Base-by-base conservation (phyloP, 1,140 invertebrate genomes). In the Bombus ignitus region DNA sequence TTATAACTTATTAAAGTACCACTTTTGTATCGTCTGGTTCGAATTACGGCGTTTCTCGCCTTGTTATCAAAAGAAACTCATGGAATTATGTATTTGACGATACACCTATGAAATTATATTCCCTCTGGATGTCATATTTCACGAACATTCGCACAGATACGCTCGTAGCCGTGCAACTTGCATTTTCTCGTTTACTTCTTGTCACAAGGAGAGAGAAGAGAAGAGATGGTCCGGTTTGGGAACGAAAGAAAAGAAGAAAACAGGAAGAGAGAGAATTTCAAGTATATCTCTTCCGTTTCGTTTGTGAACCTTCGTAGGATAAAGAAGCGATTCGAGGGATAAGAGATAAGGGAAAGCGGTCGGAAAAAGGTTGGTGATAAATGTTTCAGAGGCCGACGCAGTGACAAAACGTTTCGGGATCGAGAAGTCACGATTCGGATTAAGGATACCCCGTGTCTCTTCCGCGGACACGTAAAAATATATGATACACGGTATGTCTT, bases 331-430 rank as follows among this genome's bases (percentile, higher is more conserved):
- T 25, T 65, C 25, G 25, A 65, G 44, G 42, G 32, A 15, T 12
- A 76, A 73, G 75, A 65, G 66, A 73, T 28, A 37, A 12, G 62
- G 42, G 35, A 72, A 76, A 15, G 37, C 57, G 47, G 89, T 88
- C 77, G 84, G 72, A 90, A 90, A 88, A 90, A 90, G 86, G 85
- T 83, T 83, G 85, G 89, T 93, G 92, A 93, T 93, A 92, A 93
- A 93, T 92, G 91, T 92, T 92, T 92, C 87, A 91, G 89, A 87
- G 88, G 87, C 86, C 89, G 87, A 86, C 86, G 88, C 85, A 92
- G 92, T 92, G 92, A 92, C 89, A 91, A 92, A 93, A 92, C 89
- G 90, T 89, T 92, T 91, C 86, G 85, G 86, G 89, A 87, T 89
- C 89, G 88, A 87, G 81, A 90, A 91, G 89, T 92, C 91, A 89